Conservation (phyloP, 2,797 vertebrate genomes). For the Clarias fuscus region DNA sequence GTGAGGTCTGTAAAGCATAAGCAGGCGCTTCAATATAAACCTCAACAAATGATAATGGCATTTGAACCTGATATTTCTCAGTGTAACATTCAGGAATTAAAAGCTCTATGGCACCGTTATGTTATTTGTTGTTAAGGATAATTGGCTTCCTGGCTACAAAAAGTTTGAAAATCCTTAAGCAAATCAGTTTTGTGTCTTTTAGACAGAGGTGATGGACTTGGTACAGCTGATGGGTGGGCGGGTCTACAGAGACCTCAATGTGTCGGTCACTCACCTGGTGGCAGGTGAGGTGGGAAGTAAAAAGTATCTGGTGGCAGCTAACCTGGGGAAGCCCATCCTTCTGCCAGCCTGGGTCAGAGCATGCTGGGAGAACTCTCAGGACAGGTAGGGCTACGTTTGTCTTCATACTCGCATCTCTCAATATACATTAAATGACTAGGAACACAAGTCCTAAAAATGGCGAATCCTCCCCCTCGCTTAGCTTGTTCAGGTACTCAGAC, state of each 20-base stretch:
- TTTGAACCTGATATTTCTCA: background rate
- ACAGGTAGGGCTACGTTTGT: conserved; percentile 73
- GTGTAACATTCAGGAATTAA: background rate
- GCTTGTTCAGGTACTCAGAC: conserved; percentile 85
- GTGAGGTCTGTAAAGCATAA: background rate
- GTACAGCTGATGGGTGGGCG: conserved; percentile 95
- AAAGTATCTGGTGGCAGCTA: conserved; percentile 95
- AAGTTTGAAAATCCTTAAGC: background rate
- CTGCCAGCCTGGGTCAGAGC: conserved; percentile 88
- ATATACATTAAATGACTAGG: background rate
- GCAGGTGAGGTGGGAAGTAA: conserved; percentile 98
- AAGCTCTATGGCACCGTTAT: background rate
- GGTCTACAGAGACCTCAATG: conserved; percentile 86
- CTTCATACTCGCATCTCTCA: background rate
- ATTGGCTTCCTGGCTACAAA: background rate
- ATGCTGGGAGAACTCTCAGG: conserved; percentile 91
- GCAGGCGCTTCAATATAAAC: background rate
- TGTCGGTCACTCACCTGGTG: conserved; percentile 92
- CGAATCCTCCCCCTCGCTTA: conserved; percentile 47
- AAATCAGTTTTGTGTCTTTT: conserved; percentile 10
- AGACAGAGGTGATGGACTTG: conserved; percentile 90
- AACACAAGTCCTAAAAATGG: background rate
- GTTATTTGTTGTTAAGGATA: background rate
- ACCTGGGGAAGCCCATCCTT: conserved; percentile 88
- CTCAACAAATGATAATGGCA: background rate